These are phyloP conservation scores for Drosophila kohkoa DNA, from an alignment of 1,140 invertebrate genomes.

Conservation along the genomic window DNA sequence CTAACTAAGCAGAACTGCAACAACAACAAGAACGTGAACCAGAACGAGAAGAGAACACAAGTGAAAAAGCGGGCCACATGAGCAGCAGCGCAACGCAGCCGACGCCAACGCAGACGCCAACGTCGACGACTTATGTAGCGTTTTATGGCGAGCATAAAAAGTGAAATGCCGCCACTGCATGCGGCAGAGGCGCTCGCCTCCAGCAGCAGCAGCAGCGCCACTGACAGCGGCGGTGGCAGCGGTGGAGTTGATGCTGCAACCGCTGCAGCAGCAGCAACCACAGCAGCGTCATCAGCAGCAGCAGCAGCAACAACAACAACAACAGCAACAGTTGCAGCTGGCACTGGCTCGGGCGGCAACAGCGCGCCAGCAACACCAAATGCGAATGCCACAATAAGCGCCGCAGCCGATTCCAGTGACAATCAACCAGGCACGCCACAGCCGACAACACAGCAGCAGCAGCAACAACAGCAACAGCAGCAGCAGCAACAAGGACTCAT, in stretches of 20 bases:
- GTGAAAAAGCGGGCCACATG: constrained; percentile 28
- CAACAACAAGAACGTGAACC: not conserved
- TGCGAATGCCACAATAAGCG: constrained; percentile 72
- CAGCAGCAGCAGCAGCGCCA: constrained; percentile 33
- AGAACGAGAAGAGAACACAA: constrained; percentile 15
- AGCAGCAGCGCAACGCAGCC: constrained; percentile 26
- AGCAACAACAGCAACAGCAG: constrained; percentile 46
- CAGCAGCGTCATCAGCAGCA: constrained; percentile 28
- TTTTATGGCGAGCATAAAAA: constrained; percentile 78
- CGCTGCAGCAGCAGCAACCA: constrained; percentile 9
- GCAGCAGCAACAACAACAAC: constrained; percentile 11
- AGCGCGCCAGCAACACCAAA: constrained; percentile 70
- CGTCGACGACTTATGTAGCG: constrained; percentile 64
- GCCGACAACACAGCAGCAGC: constrained; percentile 63
- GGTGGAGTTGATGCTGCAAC: constrained; percentile 4
- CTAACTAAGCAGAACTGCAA: not conserved
- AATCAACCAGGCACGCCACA: constrained; percentile 84
- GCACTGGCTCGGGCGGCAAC: constrained; percentile 12
- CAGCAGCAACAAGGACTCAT: constrained; percentile 31
- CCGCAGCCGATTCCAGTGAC: constrained; percentile 84
- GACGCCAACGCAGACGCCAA: constrained; percentile 28
- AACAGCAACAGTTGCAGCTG: constrained; percentile 13
- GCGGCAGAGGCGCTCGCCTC: constrained; percentile 75
- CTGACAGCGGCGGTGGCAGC: constrained; percentile 15
- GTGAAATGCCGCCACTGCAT: constrained; percentile 83